Base-by-base conservation (phyloP, 1,140 invertebrate species). In the Microplitis demolitor region DNA sequence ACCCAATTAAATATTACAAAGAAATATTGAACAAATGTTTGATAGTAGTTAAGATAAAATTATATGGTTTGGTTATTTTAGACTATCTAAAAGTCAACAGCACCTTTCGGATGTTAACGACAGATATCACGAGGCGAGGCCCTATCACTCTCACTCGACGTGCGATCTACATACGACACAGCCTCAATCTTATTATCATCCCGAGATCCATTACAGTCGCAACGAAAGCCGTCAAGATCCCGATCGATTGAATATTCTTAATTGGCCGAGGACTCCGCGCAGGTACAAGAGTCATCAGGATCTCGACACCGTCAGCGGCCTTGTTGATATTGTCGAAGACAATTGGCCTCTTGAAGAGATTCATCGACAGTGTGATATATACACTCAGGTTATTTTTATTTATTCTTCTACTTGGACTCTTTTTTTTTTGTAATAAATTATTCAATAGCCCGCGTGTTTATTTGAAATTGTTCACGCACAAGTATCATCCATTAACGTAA, bases 51-150 rank as follows among this genome's bases (percentile, higher is more conserved):
- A 24, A 34, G 9, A 58, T 34, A 33, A 9, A 24, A 60, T 63
- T 8, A n/a, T 39, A 9, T 11, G 13, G 51, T 3, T 34, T 8
- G 31, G 58, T 71, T 56, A 63, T 71, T 71, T 24, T 76, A 87
- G 86, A 77, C 75, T 87, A n/a, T 86, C 79, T 1, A 87, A 87
- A 72, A 87, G 85, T 71, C 86, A 87, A 63, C 86, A 87, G 67
- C 85, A 87, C 58, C 79, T 87, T 0, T 82, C 78, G 9, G 85
- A 85, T 16, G 83, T 80, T 4, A 85, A 84, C 77, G 85, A 87
- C 8, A 77, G 80, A 69, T 83, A 80, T 70, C 82, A 78, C 76
- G 83, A 85, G 16, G 16, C 70, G 3, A 84, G 78, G 62, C 71
- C 78, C 2, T 79, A 82, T 69, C 78, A 85, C 4, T 85, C 84